Evolutionary conservation across 53 echinoderm and acorn worm genomes (phyloP).

Genomic region (Apostichopus leukothele): DNA sequence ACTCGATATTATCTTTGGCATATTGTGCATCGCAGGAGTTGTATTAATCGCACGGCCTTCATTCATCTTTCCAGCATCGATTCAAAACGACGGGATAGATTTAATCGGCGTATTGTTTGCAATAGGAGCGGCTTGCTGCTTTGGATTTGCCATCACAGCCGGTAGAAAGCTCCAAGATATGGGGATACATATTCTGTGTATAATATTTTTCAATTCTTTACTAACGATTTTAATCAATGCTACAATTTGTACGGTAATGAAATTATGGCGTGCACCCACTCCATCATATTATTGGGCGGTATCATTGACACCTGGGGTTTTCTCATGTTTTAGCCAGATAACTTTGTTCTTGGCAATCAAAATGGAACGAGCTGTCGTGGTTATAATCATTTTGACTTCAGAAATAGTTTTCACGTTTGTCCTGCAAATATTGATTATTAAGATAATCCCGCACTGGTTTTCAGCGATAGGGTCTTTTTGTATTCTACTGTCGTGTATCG

Average conservation of each 20-base stretch:
- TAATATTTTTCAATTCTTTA: not conserved
- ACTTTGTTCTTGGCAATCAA: slow-evolving; percentile 11
- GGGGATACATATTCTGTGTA: not conserved
- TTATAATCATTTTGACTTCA: slow-evolving; percentile 10
- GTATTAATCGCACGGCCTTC: slow-evolving; percentile 32
- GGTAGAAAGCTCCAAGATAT: slow-evolving; percentile 14
- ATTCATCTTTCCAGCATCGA: slow-evolving; percentile 3
- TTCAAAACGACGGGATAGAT: not conserved
- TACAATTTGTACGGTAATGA: slow-evolving; percentile 8
- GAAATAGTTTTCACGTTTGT: slow-evolving; percentile 40
- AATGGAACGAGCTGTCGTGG: slow-evolving; percentile 35
- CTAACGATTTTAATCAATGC: not conserved
- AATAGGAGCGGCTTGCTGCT: not conserved
- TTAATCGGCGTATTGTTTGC: slow-evolving; percentile 10
- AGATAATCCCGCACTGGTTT: slow-evolving; percentile 27
- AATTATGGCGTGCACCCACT: slow-evolving; percentile 2
- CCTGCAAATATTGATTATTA: slow-evolving; percentile 16
- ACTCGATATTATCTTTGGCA: slow-evolving; percentile 10
- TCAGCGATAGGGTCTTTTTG: slow-evolving; percentile 17
- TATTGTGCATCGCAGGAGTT: slow-evolving; percentile 22
- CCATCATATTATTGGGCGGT: slow-evolving; percentile 37
- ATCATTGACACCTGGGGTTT: not conserved
- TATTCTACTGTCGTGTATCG: slow-evolving; percentile 15
- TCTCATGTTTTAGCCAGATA: slow-evolving; percentile 16
- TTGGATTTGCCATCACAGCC: not conserved